Evolutionary conservation across 1,140 invertebrate species (phyloP).

Genomic region (Venturia canescens): DNA sequence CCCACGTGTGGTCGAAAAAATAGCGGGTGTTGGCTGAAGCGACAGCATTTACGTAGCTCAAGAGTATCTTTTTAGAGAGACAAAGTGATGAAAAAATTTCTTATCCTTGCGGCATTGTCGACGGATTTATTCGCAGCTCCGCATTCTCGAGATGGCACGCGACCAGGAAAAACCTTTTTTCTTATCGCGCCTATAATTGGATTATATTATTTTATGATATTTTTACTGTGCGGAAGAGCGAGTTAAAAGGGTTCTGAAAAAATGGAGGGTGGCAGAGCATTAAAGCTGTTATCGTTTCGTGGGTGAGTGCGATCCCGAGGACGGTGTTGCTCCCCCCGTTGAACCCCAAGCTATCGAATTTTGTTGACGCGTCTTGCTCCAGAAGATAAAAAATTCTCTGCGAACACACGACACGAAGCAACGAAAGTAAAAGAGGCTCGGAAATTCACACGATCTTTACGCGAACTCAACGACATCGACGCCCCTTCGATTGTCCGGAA

Average conservation of each 20-base stretch:
- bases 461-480: slow-evolving; percentile 46
- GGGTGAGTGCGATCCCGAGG: slow-evolving; percentile 12
- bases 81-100: not conserved
- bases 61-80: too few relatives aligned
- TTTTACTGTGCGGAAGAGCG: slow-evolving; percentile 30
- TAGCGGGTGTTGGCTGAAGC: too few relatives aligned
- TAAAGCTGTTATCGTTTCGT: slow-evolving; percentile 42
- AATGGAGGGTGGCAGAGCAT: not conserved
- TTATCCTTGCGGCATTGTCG: not conserved
- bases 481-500: not conserved
- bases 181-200: slow-evolving; percentile 41
- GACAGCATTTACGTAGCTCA: too few relatives aligned
- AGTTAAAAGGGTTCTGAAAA: slow-evolving; percentile 5
- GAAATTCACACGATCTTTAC: not conserved
- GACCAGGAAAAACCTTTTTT: slow-evolving; percentile 31
- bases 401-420: not conserved
- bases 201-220: slow-evolving; percentile 61
- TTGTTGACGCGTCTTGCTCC: not conserved
- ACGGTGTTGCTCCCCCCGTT: slow-evolving; percentile 19
- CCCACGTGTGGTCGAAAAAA: too few relatives aligned
- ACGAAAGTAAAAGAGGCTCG: not conserved
- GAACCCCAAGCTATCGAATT: not conserved
- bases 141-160: slow-evolving; percentile 55
- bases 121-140: not conserved
- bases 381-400: not conserved